phyloP scores from a whole-genome alignment of 2,888 invertebrate genomes.

The Nematopogon swammerdamellus region DNA sequence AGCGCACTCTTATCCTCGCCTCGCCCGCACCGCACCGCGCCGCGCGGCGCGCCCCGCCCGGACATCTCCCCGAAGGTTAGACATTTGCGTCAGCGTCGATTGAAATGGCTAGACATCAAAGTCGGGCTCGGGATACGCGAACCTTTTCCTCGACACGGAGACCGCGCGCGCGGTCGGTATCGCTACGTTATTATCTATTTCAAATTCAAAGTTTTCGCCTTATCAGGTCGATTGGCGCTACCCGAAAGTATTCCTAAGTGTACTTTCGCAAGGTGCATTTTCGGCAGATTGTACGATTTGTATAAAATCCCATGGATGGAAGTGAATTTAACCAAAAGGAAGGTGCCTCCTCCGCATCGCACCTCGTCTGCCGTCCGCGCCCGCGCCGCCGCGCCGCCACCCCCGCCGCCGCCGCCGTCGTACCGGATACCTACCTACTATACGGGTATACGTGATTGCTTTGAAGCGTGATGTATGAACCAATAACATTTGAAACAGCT shows the following conservation, averaged over 20 bases:
- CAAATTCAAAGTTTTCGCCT: not conserved
- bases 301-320: not conserved
- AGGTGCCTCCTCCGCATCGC: not conserved
- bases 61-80: not conserved
- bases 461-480: slow-evolving; percentile 2
- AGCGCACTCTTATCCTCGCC: too few relatives aligned
- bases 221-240: not conserved
- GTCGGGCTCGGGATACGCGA: not conserved
- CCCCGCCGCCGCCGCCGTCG: too few relatives aligned
- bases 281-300: not conserved
- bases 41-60: not conserved
- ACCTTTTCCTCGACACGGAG: not conserved
- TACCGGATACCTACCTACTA: not conserved
- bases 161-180: not conserved
- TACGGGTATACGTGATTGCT: not conserved
- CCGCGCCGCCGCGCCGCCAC: not conserved
- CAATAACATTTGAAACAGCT: slow-evolving; percentile 1
- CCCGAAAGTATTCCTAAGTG: not conserved
- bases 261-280: not conserved
- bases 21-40: not conserved
- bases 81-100: not conserved
- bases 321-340: not conserved
- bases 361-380: not conserved
- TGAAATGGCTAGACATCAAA: not conserved
- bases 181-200: not conserved